A percentile compares a stretch with the other conserved stretches of the same genome.
These are phyloP conservation scores for Trypoxylon attenuatum DNA, from an alignment of 2,888 invertebrate species.

Conservation along the genomic window DNA sequence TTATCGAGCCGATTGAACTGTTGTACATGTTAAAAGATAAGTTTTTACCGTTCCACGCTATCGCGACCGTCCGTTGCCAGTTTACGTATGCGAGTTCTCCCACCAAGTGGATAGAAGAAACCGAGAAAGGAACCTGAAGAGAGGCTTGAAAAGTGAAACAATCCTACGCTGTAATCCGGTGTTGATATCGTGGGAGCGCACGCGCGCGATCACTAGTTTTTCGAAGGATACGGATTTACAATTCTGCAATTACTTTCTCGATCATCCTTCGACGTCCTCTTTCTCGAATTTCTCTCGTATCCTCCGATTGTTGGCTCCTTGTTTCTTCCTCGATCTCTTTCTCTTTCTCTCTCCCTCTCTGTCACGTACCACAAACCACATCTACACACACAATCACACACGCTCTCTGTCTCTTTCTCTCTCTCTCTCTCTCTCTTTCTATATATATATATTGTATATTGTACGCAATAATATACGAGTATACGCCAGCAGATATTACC, in stretches of 20 bases:
- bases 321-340: too few species aligned
- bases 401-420: constrained; percentile 26
- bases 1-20: constrained; percentile 35
- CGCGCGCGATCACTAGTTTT: constrained; percentile 6
- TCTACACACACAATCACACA: background rate
- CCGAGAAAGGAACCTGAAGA: constrained; percentile 8
- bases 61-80: constrained; percentile 28
- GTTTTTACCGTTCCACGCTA: constrained; percentile 8
- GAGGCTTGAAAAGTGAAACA: too few species aligned
- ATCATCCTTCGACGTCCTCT: constrained; percentile 3
- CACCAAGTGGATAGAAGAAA: background rate
- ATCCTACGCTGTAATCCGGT: too few species aligned
- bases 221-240: too few species aligned
- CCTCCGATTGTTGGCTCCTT: constrained; percentile 24
- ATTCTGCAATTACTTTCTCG: background rate
- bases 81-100: constrained; percentile 14
- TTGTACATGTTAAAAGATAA: constrained; percentile 8
- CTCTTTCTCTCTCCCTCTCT: constrained; percentile 30
- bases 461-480: constrained; percentile 38
- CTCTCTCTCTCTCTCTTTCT: constrained; percentile 34
- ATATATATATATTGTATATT: constrained; percentile 34
- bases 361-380: constrained; percentile 5
- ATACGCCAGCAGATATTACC: constrained; percentile 27
- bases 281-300: background rate
- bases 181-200: constrained; percentile 1